A percentile compares a stretch with the other conserved stretches of the same genome.
These are phyloP conservation scores for Euborellia annulipes DNA, from an alignment of 1,140 invertebrate species.

Conservation along the genomic window DNA sequence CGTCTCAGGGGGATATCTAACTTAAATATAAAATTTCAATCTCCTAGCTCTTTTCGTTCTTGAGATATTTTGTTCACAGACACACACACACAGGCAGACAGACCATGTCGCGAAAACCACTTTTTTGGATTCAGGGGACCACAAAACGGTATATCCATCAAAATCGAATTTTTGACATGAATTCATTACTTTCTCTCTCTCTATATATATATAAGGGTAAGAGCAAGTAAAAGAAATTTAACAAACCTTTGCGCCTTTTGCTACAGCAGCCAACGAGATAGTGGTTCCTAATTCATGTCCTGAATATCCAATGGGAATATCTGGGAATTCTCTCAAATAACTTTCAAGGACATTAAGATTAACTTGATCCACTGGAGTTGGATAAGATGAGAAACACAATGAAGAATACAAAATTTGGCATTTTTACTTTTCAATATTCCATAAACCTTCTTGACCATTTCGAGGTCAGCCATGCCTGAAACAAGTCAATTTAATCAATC, in stretches of 20 bases:
- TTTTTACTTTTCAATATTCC: slow-evolving; percentile 36
- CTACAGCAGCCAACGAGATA: slow-evolving; percentile 47
- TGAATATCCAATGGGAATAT: slow-evolving; percentile 58
- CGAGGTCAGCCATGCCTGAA: slow-evolving; percentile 50
- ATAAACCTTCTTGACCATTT: slow-evolving; percentile 42
- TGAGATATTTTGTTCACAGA: no score
- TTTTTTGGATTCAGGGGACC: no score
- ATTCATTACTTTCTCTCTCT: no score
- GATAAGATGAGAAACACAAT: slow-evolving; percentile 66
- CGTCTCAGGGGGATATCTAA: no score
- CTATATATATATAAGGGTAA: no score
- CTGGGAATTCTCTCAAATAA: slow-evolving; percentile 43
- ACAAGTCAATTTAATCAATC: no score
- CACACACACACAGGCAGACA: no score
- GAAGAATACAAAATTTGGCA: slow-evolving; percentile 45
- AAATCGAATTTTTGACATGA: no score
- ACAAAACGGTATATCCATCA: no score
- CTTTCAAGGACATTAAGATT: slow-evolving; percentile 47
- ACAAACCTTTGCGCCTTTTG: slow-evolving; percentile 51
- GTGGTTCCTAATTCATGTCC: slow-evolving; percentile 53
- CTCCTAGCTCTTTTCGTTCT: no score
- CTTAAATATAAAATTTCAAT: no score
- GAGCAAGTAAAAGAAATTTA: slow-evolving; percentile 7
- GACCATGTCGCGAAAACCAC: no score
- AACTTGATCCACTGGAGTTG: slow-evolving; percentile 44